A percentile compares a stretch with the other conserved stretches of the same genome.
phyloP scores from a whole-genome alignment of 2,888 invertebrate species.

The Eupithecia insigniata region DNA sequence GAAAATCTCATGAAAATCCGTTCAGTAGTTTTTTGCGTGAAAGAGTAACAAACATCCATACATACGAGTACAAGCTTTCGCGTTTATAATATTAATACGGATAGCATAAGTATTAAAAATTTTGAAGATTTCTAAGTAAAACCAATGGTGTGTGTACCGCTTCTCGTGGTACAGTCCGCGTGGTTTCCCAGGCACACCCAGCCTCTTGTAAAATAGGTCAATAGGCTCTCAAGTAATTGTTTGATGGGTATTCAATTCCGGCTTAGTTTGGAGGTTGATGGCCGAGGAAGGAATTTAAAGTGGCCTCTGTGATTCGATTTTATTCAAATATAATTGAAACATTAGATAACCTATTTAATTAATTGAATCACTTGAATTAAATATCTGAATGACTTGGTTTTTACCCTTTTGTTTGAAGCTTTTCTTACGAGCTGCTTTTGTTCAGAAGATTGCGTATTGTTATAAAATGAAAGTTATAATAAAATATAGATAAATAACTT shows the following conservation, averaged over 20 bases:
- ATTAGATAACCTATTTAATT: too few species aligned
- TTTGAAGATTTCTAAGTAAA: not conserved
- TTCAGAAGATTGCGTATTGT: not conserved
- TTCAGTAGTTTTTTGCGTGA: too few species aligned
- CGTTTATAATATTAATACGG: too few species aligned
- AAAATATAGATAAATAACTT: not conserved
- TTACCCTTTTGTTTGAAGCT: not conserved
- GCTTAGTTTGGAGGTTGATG: slow-evolving; percentile 38
- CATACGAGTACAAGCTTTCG: too few species aligned
- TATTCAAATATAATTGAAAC: too few species aligned
- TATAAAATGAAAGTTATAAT: not conserved
- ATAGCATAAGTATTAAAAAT: not conserved
- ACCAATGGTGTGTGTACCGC: not conserved
- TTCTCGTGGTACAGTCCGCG: not conserved
- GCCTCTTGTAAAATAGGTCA: slow-evolving; percentile 65
- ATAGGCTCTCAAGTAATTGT: slow-evolving; percentile 70
- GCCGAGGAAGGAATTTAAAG: slow-evolving; percentile 18
- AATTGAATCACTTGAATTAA: slow-evolving; percentile 5
- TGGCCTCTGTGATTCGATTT: slow-evolving; percentile 13
- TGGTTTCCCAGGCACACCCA: slow-evolving; percentile 50
- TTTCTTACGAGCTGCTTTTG: not conserved
- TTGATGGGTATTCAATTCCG: slow-evolving; percentile 55
- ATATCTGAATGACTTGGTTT: not conserved
- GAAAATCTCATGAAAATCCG: too few species aligned
- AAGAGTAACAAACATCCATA: too few species aligned